Evolutionary conservation across 1,140 invertebrate species (phyloP), one percentile per base, ranked within the genome.

Genomic region (Cydia splendana): DNA sequence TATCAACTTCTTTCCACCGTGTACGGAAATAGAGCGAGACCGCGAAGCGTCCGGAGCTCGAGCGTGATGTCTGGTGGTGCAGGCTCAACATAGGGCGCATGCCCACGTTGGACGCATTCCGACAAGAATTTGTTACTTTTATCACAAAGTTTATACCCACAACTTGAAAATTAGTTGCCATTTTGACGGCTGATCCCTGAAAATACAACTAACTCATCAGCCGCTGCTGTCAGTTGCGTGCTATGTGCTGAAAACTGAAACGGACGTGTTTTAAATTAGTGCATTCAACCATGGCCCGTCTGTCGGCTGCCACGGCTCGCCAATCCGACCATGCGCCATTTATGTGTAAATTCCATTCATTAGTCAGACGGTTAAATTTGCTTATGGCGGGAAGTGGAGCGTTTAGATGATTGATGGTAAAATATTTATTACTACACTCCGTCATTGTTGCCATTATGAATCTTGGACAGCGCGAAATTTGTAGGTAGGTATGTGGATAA

Each of bases 31-130:
- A n/a, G n/a, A n/a, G n/a, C n/a, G n/a, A n/a, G n/a, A n/a, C n/a
- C n/a, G n/a, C n/a, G n/a, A n/a, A n/a, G n/a, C n/a, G n/a, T n/a
- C n/a, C n/a, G n/a, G n/a, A n/a, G n/a, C n/a, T n/a, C n/a, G n/a
- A n/a, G n/a, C n/a, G n/a, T n/a, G n/a, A n/a, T n/a, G n/a, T n/a
- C n/a, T n/a, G n/a, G n/a, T n/a, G n/a, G n/a, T n/a, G n/a, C n/a
- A n/a, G n/a, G n/a, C n/a, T n/a, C n/a, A n/a, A n/a, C n/a, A n/a
- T 75, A 75, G 77, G 79, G 24, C 24, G 24, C 24, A 2, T 24
- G 24, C 24, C 24, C 24, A 24, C 24, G 24, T 24, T 24, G 24
- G 30, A 34, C 3, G 30, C 30, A 34, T 34, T 34, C 3, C 30
- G 30, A 34, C 30, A 34, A 1, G 30, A 24, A 24, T 24, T 24